Evolutionary conservation across 2,888 invertebrate species (phyloP), one percentile per base, ranked within the genome.

Genomic region (Drosophila imparisetae): DNA sequence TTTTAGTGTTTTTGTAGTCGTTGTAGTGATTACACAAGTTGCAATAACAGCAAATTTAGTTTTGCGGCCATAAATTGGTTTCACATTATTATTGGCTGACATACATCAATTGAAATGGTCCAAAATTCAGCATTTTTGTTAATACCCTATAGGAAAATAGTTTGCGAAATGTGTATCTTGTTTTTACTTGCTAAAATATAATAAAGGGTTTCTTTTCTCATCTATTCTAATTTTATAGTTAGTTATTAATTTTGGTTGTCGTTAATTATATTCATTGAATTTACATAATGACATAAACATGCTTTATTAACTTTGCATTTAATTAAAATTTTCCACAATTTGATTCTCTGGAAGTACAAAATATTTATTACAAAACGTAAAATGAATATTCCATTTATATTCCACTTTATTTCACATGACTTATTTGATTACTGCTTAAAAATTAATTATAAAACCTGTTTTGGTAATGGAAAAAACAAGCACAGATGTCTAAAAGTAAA

Each of bases 1-100:
- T 34, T 65, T 29, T 13, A 27, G 27, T 29, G 4, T 57, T 61
- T 57, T 61, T 72, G 45, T 49, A 38, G 24, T 54, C 49, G 45
- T 49, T 61, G 42, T 21, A 30, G 27, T 54, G 27, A 45, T 66
- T 48, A 48, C n/a, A 49, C 69, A 78, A 62, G 66, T 62, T 79
- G 77, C 65, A 65, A 29, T 73, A 73, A 38, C 52, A 45, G 54
- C 48, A 54, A 52, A 45, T 78, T 69, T 54, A 48, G 38, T 63
- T 70, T 76, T 71, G 61, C 49, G 36, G 68, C 67, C 62, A 62
- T 34, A 60, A 67, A 72, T 68, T 60, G 27, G n/a, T 59, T 65
- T 65, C 27, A 11, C 52, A 57, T 66, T 60, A 64, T 64, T 48
- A n/a, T 40, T 27, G 50, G 10, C 72, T 58, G 53, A 48, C 45